phyloP scores from a whole-genome alignment of 2,888 invertebrate genomes.

The Harpalus rufipes region DNA sequence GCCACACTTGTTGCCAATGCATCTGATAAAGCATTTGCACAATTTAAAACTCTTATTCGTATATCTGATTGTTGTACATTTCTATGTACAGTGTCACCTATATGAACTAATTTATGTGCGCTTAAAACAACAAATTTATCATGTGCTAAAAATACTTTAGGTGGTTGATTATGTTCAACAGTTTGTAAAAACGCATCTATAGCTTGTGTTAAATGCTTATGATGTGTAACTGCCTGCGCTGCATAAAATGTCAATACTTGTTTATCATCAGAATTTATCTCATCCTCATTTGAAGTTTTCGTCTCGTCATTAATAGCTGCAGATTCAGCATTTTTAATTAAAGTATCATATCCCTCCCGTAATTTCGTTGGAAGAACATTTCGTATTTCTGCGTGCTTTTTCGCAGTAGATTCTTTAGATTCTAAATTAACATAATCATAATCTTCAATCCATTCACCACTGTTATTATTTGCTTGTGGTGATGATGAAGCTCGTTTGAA shows the following conservation, averaged over 20 bases:
- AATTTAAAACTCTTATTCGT: conserved; percentile 85
- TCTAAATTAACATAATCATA: conserved; percentile 94
- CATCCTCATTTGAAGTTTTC: conserved; percentile 76
- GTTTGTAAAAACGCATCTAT: conserved; percentile 95
- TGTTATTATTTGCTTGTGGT: conserved; percentile 73
- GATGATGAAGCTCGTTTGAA: conserved; percentile 83
- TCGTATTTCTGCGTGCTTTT: conserved; percentile 86
- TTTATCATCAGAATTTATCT: conserved; percentile 87
- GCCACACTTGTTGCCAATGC: conserved; percentile 90
- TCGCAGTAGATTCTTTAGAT: conserved; percentile 85
- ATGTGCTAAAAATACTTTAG: conserved; percentile 94
- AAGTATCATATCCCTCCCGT: conserved; percentile 86
- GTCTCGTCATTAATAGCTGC: conserved; percentile 80
- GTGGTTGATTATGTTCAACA: conserved; percentile 95
- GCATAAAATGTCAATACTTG: conserved; percentile 93
- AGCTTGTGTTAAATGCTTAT: conserved; percentile 90
- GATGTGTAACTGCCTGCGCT: conserved; percentile 91
- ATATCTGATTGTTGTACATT: conserved; percentile 88
- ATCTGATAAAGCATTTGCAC: conserved; percentile 89
- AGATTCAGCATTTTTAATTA: conserved; percentile 86
- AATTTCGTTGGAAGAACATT: conserved; percentile 86
- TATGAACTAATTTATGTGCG: conserved; percentile 95
- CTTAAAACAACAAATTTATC: conserved; percentile 96
- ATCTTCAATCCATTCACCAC: conserved; percentile 87
- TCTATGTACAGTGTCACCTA: conserved; percentile 95